Conservation (phyloP, 2,888 invertebrate species). For the Pandemis corylana region DNA sequence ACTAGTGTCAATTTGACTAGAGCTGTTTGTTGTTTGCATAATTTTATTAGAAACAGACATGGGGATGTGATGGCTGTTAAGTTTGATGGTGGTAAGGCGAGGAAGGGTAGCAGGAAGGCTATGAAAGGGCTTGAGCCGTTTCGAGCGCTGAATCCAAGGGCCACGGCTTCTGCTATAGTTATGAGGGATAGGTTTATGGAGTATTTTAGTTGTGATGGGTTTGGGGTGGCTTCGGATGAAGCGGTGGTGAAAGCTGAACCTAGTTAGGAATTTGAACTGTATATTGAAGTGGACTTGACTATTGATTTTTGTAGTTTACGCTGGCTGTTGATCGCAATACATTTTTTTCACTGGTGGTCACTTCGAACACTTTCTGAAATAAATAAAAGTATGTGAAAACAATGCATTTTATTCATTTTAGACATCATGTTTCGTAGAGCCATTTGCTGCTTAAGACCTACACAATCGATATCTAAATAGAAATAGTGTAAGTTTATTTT, state of each 20-base stretch:
- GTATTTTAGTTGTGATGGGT: background rate
- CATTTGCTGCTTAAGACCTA: no score
- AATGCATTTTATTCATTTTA: no score
- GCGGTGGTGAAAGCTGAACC: background rate
- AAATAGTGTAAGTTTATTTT: no score
- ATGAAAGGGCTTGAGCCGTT: background rate
- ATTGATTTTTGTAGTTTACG: no score
- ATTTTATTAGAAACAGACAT: slow-evolving; percentile 9
- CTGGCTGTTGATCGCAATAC: no score
- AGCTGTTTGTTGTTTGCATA: slow-evolving; percentile 33
- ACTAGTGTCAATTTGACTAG: background rate
- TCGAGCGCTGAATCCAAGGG: background rate
- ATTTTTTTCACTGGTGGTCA: no score
- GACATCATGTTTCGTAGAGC: no score
- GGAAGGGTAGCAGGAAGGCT: slow-evolving; percentile 35
- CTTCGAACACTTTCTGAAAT: no score
- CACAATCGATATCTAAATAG: no score
- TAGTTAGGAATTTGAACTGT: background rate
- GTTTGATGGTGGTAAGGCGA: background rate
- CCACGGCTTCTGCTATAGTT: background rate
- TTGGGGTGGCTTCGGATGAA: background rate
- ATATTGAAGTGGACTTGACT: no score
- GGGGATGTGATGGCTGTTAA: background rate
- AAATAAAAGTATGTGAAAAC: no score
- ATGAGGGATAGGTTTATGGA: background rate